These are phyloP conservation scores for Nannoperca obscura DNA, from an alignment of 2,797 vertebrate species.

Conservation along the genomic window DNA sequence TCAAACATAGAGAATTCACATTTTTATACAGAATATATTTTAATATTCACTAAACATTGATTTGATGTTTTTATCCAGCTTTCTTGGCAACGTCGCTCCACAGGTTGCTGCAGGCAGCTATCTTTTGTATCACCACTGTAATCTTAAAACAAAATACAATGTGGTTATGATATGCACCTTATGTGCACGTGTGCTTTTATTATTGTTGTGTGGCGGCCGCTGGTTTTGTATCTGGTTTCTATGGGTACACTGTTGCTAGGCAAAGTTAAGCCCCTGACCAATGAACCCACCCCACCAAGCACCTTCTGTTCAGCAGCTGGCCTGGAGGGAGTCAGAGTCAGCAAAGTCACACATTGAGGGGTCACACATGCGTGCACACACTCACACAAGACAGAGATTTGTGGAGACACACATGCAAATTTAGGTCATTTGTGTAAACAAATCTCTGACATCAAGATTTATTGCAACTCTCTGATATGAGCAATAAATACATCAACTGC, in stretches of 20 bases:
- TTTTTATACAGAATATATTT: not conserved
- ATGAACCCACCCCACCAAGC: slow-evolving; percentile 79
- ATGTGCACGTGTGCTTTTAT: slow-evolving; percentile 65
- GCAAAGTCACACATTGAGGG: slow-evolving; percentile 69
- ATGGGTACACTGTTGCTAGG: slow-evolving; percentile 86
- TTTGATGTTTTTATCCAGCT: not conserved
- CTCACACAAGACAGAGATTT: slow-evolving; percentile 7
- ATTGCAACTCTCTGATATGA: slow-evolving; percentile 13
- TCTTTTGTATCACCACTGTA: not conserved
- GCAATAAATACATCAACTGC: slow-evolving; percentile 6
- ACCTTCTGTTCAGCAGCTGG: slow-evolving; percentile 85
- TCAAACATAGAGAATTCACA: not conserved
- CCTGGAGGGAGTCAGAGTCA: slow-evolving; percentile 68
- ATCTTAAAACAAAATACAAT: slow-evolving; percentile 22
- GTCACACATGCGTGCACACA: slow-evolving; percentile 17
- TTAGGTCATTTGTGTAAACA: slow-evolving; percentile 38
- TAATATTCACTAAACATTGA: not conserved
- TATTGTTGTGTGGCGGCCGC: slow-evolving; percentile 73
- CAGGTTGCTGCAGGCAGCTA: slow-evolving; percentile 20
- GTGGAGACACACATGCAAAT: slow-evolving; percentile 39
- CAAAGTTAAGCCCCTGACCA: slow-evolving; percentile 86
- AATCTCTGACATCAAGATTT: slow-evolving; percentile 30
- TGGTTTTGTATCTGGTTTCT: slow-evolving; percentile 84
- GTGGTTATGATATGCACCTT: slow-evolving; percentile 9
- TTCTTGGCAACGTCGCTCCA: not conserved